A percentile compares a stretch with the other conserved stretches of the same genome.
phyloP scores from a whole-genome alignment of 2,113 vertebrate species.

The Numenius arquata region DNA sequence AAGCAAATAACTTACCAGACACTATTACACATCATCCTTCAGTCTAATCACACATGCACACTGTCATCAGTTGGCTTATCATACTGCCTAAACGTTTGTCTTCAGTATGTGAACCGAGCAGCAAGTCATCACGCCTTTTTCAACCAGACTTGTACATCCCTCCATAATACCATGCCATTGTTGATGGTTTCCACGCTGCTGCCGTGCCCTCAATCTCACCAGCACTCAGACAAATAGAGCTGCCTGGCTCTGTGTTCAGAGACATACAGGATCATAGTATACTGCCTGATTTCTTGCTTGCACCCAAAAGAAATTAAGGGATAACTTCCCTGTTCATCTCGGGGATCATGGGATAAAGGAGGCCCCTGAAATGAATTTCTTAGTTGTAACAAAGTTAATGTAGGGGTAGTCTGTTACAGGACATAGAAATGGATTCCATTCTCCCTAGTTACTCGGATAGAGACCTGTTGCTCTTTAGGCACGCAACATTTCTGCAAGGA shows the following conservation, averaged over 20 bases:
- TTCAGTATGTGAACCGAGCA: neutral
- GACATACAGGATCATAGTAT: neutral
- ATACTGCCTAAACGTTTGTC: neutral
- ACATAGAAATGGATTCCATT: neutral
- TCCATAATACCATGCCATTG: rapidly evolving
- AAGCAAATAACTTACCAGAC: neutral
- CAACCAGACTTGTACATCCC: neutral
- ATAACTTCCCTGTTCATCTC: neutral
- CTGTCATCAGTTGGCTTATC: neutral
- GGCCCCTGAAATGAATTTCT: neutral
- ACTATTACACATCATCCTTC: neutral
- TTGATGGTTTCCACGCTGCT: neutral
- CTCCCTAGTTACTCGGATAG: neutral
- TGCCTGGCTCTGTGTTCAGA: no score
- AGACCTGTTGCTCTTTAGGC: neutral
- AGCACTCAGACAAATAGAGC: neutral
- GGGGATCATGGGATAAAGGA: neutral
- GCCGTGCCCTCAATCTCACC: neutral
- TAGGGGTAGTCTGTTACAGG: no score
- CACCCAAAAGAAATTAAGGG: neutral
- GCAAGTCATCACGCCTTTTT: neutral
- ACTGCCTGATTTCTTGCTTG: neutral
- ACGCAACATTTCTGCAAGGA: neutral
- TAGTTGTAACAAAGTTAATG: neutral
- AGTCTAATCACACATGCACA: neutral